phyloP scores from a whole-genome alignment of 2,113 vertebrate species.

The Calypte anna region DNA sequence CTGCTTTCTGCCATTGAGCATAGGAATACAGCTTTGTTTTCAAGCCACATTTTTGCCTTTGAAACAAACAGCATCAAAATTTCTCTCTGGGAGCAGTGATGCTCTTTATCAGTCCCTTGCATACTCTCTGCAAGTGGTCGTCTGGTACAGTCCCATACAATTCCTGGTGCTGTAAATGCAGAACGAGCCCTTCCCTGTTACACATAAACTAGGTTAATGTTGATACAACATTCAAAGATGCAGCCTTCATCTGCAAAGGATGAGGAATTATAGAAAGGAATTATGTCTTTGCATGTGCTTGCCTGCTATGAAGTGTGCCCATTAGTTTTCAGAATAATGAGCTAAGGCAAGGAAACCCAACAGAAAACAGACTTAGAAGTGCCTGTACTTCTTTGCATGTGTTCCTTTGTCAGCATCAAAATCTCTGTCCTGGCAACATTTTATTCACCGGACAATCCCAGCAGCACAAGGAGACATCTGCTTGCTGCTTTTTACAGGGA shows the following conservation, averaged over 20 bases:
- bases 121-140: fast-evolving
- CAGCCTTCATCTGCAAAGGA: neutral
- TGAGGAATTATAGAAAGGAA: neutral
- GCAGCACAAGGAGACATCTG: neutral
- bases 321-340: neutral
- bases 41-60: neutral
- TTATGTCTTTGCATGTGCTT: neutral
- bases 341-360: neutral
- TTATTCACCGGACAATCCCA: neutral
- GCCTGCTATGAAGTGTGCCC: neutral
- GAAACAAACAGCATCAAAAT: neutral
- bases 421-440: neutral
- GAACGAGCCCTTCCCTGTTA: neutral
- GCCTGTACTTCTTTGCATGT: neutral
- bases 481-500: neutral
- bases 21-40: neutral
- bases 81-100: neutral
- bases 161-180: neutral
- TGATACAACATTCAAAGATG: neutral
- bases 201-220: neutral
- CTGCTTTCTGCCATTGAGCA: neutral
- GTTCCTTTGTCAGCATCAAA: neutral
- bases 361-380: neutral
- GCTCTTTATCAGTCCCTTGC: neutral
- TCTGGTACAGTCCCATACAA: neutral